A percentile compares a stretch with the other conserved stretches of the same genome.
These are phyloP conservation scores for Sebastes kiyomatsui DNA, from an alignment of 2,797 vertebrate genomes.

Conservation along the genomic window DNA sequence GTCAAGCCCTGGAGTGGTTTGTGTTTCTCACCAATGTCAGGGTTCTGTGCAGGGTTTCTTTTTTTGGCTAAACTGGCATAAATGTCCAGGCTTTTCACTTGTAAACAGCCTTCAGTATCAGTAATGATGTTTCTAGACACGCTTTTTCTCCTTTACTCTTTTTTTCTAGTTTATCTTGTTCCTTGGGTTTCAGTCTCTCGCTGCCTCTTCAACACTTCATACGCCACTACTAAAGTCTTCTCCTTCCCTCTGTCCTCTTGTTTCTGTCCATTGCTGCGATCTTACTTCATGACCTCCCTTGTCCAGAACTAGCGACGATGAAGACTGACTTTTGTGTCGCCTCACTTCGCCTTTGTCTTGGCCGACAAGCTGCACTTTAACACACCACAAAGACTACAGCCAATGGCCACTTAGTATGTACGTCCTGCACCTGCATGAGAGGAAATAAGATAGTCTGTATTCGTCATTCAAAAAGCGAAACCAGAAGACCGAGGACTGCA, in stretches of 20 bases:
- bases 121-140: not conserved
- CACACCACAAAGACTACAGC: no score
- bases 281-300: not conserved
- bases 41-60: not conserved
- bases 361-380: no score
- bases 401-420: no score
- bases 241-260: not conserved
- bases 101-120: not conserved
- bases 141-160: not conserved
- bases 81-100: not conserved
- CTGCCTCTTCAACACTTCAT: not conserved
- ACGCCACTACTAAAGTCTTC: not conserved
- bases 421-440: no score
- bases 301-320: not conserved
- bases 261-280: not conserved
- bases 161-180: no score
- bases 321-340: no score
- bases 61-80: not conserved
- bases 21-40: constrained; percentile 11
- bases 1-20: not conserved
- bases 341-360: no score
- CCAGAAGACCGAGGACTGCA: no score
- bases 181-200: not conserved
- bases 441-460: no score
- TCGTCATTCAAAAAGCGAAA: no score